Conservation (phyloP, 2,797 vertebrate species). For the Hybognathus amarus region DNA sequence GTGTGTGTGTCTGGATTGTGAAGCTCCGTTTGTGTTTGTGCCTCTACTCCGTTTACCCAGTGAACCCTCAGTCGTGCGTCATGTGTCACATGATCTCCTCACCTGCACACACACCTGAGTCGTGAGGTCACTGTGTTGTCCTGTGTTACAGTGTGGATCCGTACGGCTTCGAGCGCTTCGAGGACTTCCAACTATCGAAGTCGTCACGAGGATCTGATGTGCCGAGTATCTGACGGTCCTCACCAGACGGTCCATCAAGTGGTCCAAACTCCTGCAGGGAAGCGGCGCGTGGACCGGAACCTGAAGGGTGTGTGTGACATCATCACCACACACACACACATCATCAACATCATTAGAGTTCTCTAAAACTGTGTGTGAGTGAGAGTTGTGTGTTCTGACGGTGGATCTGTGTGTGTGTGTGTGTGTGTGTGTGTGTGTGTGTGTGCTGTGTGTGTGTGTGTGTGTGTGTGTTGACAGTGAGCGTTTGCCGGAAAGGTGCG, state of each 20-base stretch:
- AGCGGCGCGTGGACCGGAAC: constrained; percentile 78
- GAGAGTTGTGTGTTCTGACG: no score
- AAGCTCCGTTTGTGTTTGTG: not conserved
- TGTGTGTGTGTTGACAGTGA: no score
- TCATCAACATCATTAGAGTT: not conserved
- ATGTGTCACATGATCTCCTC: not conserved
- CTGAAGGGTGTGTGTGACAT: constrained; percentile 82
- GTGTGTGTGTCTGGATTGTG: not conserved
- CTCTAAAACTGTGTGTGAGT: not conserved
- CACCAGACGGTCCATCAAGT: constrained; percentile 86
- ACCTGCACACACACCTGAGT: not conserved
- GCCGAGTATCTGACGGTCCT: constrained; percentile 87
- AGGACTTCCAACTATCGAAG: constrained; percentile 84
- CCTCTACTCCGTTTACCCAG: not conserved
- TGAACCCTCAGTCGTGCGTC: not conserved
- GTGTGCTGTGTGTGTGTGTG: no score
- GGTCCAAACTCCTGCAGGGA: constrained; percentile 89
- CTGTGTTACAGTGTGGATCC: constrained; percentile 82
- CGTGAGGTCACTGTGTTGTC: not conserved
- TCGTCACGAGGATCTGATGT: constrained; percentile 89
- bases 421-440: no score
- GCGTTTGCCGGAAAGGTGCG: constrained; percentile 93
- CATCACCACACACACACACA: not conserved
- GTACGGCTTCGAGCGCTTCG: constrained; percentile 89
- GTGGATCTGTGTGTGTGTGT: no score